Evolutionary conservation across 2,797 vertebrate species (phyloP).

Genomic region (Nyctalus aviator): DNA sequence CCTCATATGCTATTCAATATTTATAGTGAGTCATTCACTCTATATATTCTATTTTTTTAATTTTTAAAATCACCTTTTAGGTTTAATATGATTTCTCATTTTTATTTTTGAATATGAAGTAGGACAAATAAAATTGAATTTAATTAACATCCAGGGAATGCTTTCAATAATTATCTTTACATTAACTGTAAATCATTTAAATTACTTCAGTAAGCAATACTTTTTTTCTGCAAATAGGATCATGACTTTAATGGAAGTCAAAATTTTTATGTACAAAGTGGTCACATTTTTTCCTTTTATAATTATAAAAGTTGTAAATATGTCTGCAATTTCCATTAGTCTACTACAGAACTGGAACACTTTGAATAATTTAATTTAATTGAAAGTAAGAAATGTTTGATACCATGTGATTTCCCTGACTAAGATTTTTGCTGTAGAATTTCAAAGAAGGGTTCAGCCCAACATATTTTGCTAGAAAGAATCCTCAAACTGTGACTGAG

Average conservation of each 20-base stretch:
- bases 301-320: conserved; percentile 45
- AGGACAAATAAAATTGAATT: conserved; percentile 14
- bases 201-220: conserved; percentile 44
- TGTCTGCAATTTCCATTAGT: conserved; percentile 13
- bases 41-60: conserved; percentile 1
- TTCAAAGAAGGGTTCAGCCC: neutral
- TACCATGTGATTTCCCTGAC: neutral
- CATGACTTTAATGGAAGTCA: neutral
- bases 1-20: neutral
- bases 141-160: conserved; percentile 7
- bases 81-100: conserved; percentile 31
- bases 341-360: neutral
- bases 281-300: conserved; percentile 38
- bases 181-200: conserved; percentile 19
- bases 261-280: conserved; percentile 54
- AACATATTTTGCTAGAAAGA: neutral
- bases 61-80: conserved; percentile 25
- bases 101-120: conserved; percentile 43
- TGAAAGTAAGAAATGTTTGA: conserved; percentile 52
- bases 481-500: neutral
- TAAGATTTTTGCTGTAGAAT: conserved; percentile 15
- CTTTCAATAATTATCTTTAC: conserved; percentile 38
- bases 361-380: conserved; percentile 56
- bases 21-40: neutral
- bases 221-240: conserved; percentile 34